Conservation (phyloP, 2,113 vertebrate genomes). For the Clupea harengus region DNA sequence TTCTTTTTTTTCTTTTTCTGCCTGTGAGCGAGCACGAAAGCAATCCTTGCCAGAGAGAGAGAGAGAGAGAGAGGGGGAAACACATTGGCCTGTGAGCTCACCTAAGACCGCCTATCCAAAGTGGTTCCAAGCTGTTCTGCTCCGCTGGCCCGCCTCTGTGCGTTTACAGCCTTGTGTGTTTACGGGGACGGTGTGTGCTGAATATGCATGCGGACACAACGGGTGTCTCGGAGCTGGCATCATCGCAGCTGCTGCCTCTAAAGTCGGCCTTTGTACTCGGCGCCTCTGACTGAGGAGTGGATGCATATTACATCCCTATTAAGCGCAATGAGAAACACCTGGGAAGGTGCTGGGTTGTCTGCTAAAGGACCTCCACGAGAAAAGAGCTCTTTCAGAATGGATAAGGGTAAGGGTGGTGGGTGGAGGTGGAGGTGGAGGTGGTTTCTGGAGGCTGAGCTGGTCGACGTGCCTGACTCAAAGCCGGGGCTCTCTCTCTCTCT, state of each 20-base stretch:
- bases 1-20: background rate
- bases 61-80: background rate
- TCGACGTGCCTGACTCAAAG: background rate
- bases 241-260: constrained; percentile 32
- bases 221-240: constrained; percentile 49
- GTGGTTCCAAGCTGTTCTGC: background rate
- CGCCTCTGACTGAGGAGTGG: constrained; percentile 36
- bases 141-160: background rate
- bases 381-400: background rate
- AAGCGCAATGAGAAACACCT: constrained; percentile 55
- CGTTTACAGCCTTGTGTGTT: background rate
- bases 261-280: constrained; percentile 42
- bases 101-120: background rate
- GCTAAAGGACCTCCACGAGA: background rate
- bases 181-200: constrained; percentile 27
- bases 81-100: background rate
- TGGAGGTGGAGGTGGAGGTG: background rate
- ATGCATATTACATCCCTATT: constrained; percentile 45
- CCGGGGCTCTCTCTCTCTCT: background rate
- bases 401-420: background rate
- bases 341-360: constrained; percentile 34
- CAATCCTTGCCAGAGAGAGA: background rate
- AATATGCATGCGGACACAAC: constrained; percentile 52
- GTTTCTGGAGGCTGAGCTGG: background rate
- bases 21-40: background rate